phyloP scores from a whole-genome alignment of 2,113 vertebrate species.

The Colinus virginianus region DNA sequence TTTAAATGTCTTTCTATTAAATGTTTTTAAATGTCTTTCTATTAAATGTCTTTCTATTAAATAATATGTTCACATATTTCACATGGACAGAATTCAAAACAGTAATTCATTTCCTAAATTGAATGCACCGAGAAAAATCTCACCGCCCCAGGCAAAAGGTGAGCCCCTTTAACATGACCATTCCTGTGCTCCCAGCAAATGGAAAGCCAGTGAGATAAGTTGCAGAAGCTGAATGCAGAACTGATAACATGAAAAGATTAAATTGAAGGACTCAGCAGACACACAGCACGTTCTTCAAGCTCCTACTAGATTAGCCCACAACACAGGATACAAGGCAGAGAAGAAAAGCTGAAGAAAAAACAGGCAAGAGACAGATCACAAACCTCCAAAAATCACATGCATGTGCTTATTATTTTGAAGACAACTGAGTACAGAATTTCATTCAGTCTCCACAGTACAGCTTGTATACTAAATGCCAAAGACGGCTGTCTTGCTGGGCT shows the following conservation, averaged over 20 bases:
- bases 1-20: background rate
- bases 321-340: background rate
- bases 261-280: rapidly evolving
- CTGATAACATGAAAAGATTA: background rate
- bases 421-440: rapidly evolving
- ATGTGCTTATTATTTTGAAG: background rate
- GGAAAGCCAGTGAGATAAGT: background rate
- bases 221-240: background rate
- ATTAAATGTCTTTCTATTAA: background rate
- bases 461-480: background rate
- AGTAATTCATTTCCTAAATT: background rate
- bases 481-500: background rate
- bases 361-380: background rate
- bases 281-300: background rate
- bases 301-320: background rate
- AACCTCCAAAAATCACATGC: background rate
- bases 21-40: no score
- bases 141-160: background rate
- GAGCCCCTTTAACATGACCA: background rate
- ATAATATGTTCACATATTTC: background rate
- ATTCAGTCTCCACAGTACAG: rapidly evolving
- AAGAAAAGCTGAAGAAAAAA: background rate
- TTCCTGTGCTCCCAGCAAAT: background rate
- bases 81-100: background rate
- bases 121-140: background rate